phyloP scores from a whole-genome alignment of 2,113 vertebrate species.

The Australoheros scitulus region DNA sequence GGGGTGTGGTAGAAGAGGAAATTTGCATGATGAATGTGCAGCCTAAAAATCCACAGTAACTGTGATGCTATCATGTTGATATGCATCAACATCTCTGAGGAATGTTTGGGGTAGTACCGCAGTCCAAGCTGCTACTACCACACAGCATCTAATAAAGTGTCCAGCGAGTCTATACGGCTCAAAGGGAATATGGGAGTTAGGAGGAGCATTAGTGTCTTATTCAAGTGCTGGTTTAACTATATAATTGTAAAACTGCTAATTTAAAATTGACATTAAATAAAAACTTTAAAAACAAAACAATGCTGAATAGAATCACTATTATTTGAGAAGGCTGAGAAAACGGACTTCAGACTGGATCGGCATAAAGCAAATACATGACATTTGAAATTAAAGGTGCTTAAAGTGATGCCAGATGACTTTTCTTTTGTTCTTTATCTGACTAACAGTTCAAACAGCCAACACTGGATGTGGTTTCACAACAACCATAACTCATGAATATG shows the following conservation, averaged over 20 bases:
- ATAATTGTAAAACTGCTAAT: not conserved
- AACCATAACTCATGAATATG: conserved; percentile 2
- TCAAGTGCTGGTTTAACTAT: not conserved
- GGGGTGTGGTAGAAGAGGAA: accelerated
- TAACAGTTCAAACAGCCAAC: not conserved
- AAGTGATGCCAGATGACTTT: conserved; percentile 38
- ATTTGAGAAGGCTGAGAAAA: not conserved
- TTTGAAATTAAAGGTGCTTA: conserved; percentile 35
- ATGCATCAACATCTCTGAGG: not conserved
- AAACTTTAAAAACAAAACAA: not conserved
- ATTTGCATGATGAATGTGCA: not conserved
- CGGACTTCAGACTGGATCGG: not conserved
- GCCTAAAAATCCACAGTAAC: not conserved
- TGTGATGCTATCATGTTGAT: not conserved
- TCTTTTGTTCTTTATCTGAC: not conserved
- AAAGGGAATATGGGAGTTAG: not conserved
- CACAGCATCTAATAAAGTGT: not conserved
- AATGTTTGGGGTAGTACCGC: not conserved
- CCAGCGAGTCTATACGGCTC: not conserved
- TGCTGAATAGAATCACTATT: not conserved
- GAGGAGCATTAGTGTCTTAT: not conserved
- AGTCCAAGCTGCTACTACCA: not conserved
- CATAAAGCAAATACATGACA: not conserved
- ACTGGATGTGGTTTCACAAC: conserved; percentile 35
- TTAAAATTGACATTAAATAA: not conserved